Base-by-base conservation (phyloP, 2,888 invertebrate genomes). In the Gibbula magus region DNA sequence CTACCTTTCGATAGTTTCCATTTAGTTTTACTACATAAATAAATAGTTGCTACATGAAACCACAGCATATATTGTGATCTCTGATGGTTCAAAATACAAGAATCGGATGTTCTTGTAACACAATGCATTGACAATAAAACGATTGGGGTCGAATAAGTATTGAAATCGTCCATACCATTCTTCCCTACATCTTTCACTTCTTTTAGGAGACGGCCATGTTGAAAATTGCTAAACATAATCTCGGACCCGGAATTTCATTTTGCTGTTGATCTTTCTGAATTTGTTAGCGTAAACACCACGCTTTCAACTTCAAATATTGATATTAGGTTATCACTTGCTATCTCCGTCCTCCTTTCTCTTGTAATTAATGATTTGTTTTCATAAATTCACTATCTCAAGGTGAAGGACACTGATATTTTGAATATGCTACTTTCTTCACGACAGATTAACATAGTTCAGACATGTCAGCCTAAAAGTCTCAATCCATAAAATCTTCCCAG, bases 161-260 rank as follows among this genome's bases (percentile, higher is more conserved):
- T 32, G 70, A 70, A 70, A 35, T 20, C 70, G 51, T 52, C 45
- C 78, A 67, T 67, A 78, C 78, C 78, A 78, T 78, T 78, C 67
- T 78, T 78, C 78, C 78, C 78, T 78, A 78, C 78, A 78, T 78
- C 78, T 78, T 78, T 32, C 35, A 78, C 80, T 32, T 78, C 75
- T 61, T 79, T 86, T 85, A 84, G 81, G 86, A 85, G 88, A 88
- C 88, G 87, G 88, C 89, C 89, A 89, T 89, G 87, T 88, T 89
- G 87, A 87, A 88, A 77, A 77, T 77, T 66, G 61, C 66, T 39
- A 77, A 56, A 66, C 75, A 66, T 66, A 77, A 70, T 70, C 70
- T 70, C 70, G 20, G 70, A 70, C 70, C 70, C 70, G 70, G 70
- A 70, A 70, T 70, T 70, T 70, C 29, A 61, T 61, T 29, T 29